These are phyloP conservation scores for Diglossa cyanea DNA, from an alignment of 2,797 vertebrate species.

Conservation along the genomic window DNA sequence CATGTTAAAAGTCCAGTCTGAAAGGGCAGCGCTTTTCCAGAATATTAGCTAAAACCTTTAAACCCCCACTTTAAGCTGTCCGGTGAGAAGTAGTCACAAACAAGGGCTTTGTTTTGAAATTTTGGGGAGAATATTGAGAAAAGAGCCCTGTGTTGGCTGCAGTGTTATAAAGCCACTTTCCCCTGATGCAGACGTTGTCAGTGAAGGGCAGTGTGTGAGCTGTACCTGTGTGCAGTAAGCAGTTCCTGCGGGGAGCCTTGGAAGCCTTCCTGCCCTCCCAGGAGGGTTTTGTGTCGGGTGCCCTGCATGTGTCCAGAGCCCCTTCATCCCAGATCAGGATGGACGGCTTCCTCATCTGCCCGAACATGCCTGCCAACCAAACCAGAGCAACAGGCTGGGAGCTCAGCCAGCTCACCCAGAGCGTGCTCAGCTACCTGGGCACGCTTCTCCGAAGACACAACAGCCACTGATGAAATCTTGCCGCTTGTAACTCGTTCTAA, in stretches of 20 bases:
- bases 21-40: not conserved
- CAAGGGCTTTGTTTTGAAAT: not conserved
- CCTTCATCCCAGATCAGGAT: slow-evolving; percentile 44
- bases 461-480: not conserved
- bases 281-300: not conserved
- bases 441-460: not conserved
- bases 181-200: not conserved
- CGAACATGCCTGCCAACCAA: slow-evolving; percentile 14
- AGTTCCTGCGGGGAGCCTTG: not conserved
- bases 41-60: not conserved
- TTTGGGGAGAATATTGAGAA: not conserved
- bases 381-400: not conserved
- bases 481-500: not conserved
- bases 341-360: slow-evolving; percentile 38
- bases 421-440: not conserved
- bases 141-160: not conserved
- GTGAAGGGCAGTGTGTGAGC: not conserved
- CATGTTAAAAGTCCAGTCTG: fast-evolving
- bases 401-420: not conserved
- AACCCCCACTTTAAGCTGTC: not conserved
- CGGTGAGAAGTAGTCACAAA: not conserved
- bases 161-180: not conserved
- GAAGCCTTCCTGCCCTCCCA: not conserved
- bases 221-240: not conserved
- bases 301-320: fast-evolving